A percentile compares a stretch with the other conserved stretches of the same genome.
phyloP scores from a whole-genome alignment of 1,140 invertebrate genomes.

The Papilio aristodemus region DNA sequence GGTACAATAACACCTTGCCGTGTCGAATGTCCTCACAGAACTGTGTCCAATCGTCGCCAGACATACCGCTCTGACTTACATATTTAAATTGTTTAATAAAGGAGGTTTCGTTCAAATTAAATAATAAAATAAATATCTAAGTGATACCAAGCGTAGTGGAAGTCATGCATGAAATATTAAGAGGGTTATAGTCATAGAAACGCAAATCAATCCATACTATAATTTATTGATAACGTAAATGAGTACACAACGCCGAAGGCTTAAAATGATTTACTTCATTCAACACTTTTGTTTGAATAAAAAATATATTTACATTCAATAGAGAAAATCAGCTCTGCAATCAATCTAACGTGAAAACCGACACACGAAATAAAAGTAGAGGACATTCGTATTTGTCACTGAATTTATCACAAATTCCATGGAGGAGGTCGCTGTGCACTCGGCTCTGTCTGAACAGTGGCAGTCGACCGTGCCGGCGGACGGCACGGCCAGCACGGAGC shows the following conservation, averaged over 20 bases:
- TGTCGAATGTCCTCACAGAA: slow-evolving; percentile 14
- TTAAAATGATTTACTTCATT: slow-evolving; percentile 78
- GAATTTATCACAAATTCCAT: slow-evolving; percentile 75
- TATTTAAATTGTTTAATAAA: slow-evolving; percentile 10
- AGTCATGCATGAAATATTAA: slow-evolving; percentile 30
- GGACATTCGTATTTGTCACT: slow-evolving; percentile 56
- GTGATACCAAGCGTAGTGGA: slow-evolving; percentile 27
- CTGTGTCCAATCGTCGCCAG: slow-evolving; percentile 1
- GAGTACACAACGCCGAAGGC: slow-evolving; percentile 79
- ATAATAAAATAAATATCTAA: slow-evolving; percentile 20
- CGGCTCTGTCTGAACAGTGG: slow-evolving; percentile 52
- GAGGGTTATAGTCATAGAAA: slow-evolving; percentile 48
- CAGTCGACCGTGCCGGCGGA: not conserved
- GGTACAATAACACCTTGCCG: slow-evolving; percentile 34
- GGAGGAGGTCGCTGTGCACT: slow-evolving; percentile 74
- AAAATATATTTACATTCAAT: slow-evolving; percentile 77
- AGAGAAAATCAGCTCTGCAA: slow-evolving; percentile 75
- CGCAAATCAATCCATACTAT: slow-evolving; percentile 70
- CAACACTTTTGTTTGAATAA: slow-evolving; percentile 72
- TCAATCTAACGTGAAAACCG: slow-evolving; percentile 73
- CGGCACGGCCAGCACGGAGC: too few relatives aligned
- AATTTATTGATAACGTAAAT: slow-evolving; percentile 80
- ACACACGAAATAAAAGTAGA: slow-evolving; percentile 67
- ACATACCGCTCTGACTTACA: not conserved
- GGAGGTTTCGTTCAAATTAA: slow-evolving; percentile 3